These are phyloP conservation scores for Nomia melanderi DNA, from an alignment of 1,140 invertebrate genomes.

Conservation along the genomic window DNA sequence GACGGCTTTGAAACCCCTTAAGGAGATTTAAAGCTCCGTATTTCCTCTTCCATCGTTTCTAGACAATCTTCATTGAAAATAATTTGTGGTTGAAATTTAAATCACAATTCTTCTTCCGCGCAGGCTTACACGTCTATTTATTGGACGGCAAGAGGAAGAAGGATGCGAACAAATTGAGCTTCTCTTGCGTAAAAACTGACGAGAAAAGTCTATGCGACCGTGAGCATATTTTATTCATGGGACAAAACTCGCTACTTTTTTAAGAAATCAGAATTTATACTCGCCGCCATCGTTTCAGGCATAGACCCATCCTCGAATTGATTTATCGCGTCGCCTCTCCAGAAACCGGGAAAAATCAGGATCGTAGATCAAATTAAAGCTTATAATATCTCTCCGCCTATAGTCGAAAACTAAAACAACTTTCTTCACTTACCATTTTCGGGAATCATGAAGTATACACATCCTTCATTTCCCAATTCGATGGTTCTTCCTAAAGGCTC, in stretches of 20 bases:
- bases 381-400: background rate
- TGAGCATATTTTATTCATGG: conserved; percentile 9
- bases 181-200: background rate
- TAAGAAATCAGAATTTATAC: conserved; percentile 12
- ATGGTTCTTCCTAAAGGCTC: too few species aligned
- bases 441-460: too few species aligned
- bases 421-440: too few species aligned
- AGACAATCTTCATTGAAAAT: background rate
- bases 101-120: background rate
- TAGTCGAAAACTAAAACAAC: background rate
- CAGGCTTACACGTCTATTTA: background rate
- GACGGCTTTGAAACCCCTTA: conserved; percentile 11
- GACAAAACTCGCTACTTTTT: background rate
- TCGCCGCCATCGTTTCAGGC: background rate
- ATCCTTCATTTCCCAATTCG: too few species aligned
- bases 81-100: background rate
- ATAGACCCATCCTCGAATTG: background rate
- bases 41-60: background rate
- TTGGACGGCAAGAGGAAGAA: background rate
- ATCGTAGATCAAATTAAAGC: conserved; percentile 14
- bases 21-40: conserved; percentile 1
- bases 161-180: background rate
- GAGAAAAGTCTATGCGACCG: background rate
- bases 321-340: background rate
- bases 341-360: conserved; percentile 4